Evolutionary conservation across 2,113 vertebrate genomes (phyloP).

Genomic region (Laterallus jamaicensis): DNA sequence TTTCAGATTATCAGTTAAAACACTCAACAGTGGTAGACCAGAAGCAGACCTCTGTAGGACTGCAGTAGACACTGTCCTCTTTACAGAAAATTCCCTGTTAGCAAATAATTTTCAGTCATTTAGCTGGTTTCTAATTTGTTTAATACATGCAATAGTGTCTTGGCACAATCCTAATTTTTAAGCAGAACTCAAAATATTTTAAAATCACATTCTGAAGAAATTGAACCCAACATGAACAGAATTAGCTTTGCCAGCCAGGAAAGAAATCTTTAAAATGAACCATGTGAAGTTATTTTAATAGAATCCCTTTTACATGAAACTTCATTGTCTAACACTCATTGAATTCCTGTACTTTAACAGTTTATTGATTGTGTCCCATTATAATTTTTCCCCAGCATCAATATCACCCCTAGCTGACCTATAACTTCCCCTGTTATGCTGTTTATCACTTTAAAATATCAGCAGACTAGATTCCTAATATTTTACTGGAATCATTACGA

Average conservation of each 20-base stretch:
- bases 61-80: neutral
- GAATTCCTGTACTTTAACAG: neutral
- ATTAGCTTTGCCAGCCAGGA: neutral
- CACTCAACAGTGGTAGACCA: neutral
- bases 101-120: neutral
- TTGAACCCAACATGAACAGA: neutral
- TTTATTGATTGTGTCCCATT: neutral
- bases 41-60: neutral
- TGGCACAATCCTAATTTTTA: neutral
- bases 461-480: neutral
- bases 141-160: neutral
- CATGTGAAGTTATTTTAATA: neutral
- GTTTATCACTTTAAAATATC: conserved; percentile 37
- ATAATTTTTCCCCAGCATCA: conserved; percentile 21
- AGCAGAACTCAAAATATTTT: neutral
- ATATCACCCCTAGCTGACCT: neutral
- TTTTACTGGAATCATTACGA: conserved; percentile 13
- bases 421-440: neutral
- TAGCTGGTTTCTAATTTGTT: neutral
- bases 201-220: neutral
- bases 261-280: neutral
- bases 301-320: neutral
- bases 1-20: neutral
- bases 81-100: neutral
- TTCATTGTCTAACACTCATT: neutral